phyloP scores from a whole-genome alignment of 2,888 invertebrate species.

The Ditula angustiorana region DNA sequence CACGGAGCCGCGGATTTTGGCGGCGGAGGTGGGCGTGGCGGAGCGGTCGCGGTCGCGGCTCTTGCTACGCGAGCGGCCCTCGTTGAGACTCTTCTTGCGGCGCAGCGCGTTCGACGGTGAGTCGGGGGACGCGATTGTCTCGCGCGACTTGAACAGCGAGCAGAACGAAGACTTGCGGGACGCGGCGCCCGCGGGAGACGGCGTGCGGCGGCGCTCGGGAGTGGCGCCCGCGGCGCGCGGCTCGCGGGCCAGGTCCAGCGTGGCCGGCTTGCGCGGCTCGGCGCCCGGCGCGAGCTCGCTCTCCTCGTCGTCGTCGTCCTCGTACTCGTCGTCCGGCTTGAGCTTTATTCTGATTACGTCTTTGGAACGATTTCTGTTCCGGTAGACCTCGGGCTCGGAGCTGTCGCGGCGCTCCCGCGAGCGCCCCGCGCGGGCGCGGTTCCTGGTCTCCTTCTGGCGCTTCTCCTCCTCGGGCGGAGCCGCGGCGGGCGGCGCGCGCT shows the following conservation, averaged over 20 bases:
- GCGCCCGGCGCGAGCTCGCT: conserved; percentile 55
- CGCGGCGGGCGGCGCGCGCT: conserved; percentile 39
- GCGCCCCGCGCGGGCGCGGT: conserved; percentile 62
- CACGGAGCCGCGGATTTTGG: conserved; percentile 87
- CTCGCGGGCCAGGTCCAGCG: conserved; percentile 49
- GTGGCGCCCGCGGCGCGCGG: conserved; percentile 68
- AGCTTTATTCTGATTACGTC: conserved; percentile 87
- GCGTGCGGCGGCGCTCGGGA: conserved; percentile 72
- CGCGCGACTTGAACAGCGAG: conserved; percentile 91
- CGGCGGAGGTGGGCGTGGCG: conserved; percentile 83
- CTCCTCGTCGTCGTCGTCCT: conserved; percentile 64
- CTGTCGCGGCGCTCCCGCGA: conserved; percentile 64
- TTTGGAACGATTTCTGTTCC: conserved; percentile 65
- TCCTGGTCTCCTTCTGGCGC: conserved; percentile 63
- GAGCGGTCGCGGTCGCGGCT: conserved; percentile 84
- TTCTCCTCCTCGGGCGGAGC: conserved; percentile 59
- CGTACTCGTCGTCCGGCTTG: conserved; percentile 91
- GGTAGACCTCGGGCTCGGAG: conserved; percentile 69
- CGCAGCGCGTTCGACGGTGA: conserved; percentile 82
- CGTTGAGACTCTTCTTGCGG: conserved; percentile 74
- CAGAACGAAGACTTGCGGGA: conserved; percentile 93
- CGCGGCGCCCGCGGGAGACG: conserved; percentile 88
- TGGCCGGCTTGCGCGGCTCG: conserved; percentile 27
- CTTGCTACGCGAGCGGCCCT: conserved; percentile 87
- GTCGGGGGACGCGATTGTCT: conserved; percentile 87